Evolutionary conservation across 1,140 invertebrate genomes (phyloP), one percentile per base, ranked within the genome.

Genomic region (Trichoplusia ni): DNA sequence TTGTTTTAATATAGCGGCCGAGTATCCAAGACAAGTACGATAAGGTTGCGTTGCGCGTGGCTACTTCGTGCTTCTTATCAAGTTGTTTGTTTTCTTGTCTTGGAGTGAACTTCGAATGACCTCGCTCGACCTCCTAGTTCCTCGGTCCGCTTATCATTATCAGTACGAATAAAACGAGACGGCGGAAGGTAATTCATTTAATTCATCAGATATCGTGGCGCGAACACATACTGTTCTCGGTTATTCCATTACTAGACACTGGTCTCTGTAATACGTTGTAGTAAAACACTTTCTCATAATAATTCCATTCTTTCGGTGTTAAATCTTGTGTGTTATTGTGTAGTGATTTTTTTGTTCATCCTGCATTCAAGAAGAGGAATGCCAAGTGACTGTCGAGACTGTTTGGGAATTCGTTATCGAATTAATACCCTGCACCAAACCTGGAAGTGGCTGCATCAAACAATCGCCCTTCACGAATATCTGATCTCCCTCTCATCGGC

Each of bases 361-460:
- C 91, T 93, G 93, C 89, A 91, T 90, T 89, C 92, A 92, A 92
- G 92, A 92, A 90, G 92, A 96, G 95, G 94, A 94, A 95, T 95
- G 95, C 94, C 93, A 94, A 95, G 93, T 91, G 93, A 94, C 90
- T 94, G 92, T 86, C 94, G 94, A 91, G 95, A 96, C 90, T 96
- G 95, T 93, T 91, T 96, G 92, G 95, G 94, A 92, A 94, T 96
- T 91, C 94, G 96, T 91, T 94, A 94, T 92, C 94, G 96, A 91
- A 94, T 95, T 88, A 95, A 95, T 89, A 92, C 92, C 87, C 93
- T 97, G 86, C 95, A 97, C 89, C 95, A 97, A 88, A 97, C 96
- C 76, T 97, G 95, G 94, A 97, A 97, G 96, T 97, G 96, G 96
- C 90, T 97, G 82, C 96, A 97, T 88, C 95, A 96, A 86, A 97